Evolutionary conservation across 2,797 vertebrate species (phyloP).

Genomic region (Gallinago nigripennis): DNA sequence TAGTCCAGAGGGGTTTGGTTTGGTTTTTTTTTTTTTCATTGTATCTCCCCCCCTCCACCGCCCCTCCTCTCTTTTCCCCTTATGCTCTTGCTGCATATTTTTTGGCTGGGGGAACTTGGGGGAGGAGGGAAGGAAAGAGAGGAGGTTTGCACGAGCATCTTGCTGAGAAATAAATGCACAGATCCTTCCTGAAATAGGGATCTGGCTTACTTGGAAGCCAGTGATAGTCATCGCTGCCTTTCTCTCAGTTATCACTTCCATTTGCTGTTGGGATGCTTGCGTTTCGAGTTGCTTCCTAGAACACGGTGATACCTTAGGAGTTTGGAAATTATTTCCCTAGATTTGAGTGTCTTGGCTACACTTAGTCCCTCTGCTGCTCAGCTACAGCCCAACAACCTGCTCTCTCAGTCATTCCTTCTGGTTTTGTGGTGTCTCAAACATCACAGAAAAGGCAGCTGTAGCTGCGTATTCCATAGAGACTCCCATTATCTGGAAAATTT

Average conservation of each 20-base stretch:
- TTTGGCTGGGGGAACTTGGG: not conserved
- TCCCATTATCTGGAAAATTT: conserved; percentile 1
- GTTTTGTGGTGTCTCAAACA: conserved; percentile 20
- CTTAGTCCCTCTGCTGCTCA: conserved; percentile 1
- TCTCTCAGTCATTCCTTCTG: not conserved
- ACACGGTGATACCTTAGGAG: not conserved
- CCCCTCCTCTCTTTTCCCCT: not conserved
- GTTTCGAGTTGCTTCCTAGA: not conserved
- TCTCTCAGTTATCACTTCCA: not conserved
- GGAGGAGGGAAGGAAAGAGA: not conserved
- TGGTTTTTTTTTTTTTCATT: not conserved
- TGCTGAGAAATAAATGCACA: not conserved
- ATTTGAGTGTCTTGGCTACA: not conserved
- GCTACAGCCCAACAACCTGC: conserved; percentile 38
- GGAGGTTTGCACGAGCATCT: not conserved
- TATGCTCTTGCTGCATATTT: not conserved
- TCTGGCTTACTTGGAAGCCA: not conserved
- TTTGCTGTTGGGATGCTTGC: not conserved
- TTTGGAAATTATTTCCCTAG: conserved; percentile 18
- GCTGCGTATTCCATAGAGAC: not conserved
- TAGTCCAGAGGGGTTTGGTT: not conserved
- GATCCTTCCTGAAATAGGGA: not conserved
- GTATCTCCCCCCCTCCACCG: not conserved
- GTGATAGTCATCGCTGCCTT: not conserved
- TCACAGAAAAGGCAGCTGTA: not conserved